Conservation (phyloP, 2,888 invertebrate species). For the Meteorus colon region DNA sequence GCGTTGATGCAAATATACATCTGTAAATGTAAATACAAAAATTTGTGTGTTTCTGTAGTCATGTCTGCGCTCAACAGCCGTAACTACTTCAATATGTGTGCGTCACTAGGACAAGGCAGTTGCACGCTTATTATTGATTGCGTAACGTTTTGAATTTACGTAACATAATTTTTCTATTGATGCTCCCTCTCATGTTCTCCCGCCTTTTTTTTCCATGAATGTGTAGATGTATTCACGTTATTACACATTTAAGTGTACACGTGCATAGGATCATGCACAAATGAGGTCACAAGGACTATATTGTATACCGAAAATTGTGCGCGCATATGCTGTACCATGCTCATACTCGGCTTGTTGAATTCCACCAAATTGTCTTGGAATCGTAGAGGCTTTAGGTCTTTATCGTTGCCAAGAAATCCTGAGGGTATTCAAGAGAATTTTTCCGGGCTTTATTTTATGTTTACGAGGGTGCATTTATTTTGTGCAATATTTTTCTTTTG, state of each 20-base stretch:
- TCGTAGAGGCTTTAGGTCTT: conserved; percentile 16
- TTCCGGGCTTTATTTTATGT: conserved; percentile 33
- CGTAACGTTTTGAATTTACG: conserved; percentile 66
- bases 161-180: conserved; percentile 54
- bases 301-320: conserved; percentile 9
- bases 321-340: conserved; percentile 8
- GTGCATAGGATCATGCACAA: conserved; percentile 19
- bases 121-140: conserved; percentile 67
- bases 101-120: conserved; percentile 51
- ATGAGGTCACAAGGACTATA: conserved; percentile 32
- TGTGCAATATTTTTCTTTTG: neutral
- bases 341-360: conserved; percentile 31
- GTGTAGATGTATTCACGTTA: neutral
- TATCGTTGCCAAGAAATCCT: conserved; percentile 42
- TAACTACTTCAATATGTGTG: conserved; percentile 19
- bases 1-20: neutral
- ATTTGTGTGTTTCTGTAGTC: neutral
- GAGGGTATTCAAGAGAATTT: conserved; percentile 31
- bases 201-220: neutral
- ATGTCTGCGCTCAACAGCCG: conserved; percentile 22
- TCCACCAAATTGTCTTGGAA: conserved; percentile 37
- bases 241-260: neutral
- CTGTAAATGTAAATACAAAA: conserved; percentile 2
- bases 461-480: conserved; percentile 25
- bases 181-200: conserved; percentile 43